Conservation (phyloP, 2,113 vertebrate genomes). For the Nipponia nippon region DNA sequence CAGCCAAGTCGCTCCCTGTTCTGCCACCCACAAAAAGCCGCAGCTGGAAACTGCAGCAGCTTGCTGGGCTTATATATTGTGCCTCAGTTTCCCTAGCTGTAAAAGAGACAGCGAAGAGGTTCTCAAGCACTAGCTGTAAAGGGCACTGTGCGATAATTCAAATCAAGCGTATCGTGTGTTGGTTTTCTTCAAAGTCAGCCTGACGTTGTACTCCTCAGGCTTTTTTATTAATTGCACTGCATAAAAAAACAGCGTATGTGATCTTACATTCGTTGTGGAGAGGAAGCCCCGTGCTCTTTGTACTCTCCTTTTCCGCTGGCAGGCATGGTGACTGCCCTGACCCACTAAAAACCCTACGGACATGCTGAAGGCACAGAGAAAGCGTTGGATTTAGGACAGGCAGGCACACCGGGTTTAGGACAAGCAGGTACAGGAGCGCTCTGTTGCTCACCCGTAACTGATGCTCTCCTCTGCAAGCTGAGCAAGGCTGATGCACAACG, state of each 20-base stretch:
- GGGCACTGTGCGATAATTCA: not conserved
- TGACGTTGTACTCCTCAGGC: not conserved
- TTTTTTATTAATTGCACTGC: not conserved
- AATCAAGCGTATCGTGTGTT: rapidly evolving
- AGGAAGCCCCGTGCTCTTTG: not conserved
- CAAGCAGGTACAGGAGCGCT: not conserved
- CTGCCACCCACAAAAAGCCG: not conserved
- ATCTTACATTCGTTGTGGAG: not conserved
- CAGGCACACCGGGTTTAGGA: not conserved
- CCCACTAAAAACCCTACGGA: rapidly evolving
- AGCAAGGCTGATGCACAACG: not conserved
- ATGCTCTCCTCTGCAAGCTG: not conserved
- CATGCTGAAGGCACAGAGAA: not conserved
- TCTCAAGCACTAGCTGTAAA: not conserved
- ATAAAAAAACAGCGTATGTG: not conserved
- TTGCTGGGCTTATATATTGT: not conserved
- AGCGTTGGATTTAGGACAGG: not conserved
- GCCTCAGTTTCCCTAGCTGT: not conserved
- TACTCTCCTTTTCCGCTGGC: not conserved
- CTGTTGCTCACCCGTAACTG: not conserved
- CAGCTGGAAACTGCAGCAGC: not conserved
- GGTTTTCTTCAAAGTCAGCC: not conserved
- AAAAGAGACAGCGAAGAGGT: not conserved
- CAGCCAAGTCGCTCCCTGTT: not conserved
- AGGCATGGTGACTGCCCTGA: not conserved